Evolutionary conservation across 2,797 vertebrate species (phyloP).

Genomic region (Amniataba percoides): DNA sequence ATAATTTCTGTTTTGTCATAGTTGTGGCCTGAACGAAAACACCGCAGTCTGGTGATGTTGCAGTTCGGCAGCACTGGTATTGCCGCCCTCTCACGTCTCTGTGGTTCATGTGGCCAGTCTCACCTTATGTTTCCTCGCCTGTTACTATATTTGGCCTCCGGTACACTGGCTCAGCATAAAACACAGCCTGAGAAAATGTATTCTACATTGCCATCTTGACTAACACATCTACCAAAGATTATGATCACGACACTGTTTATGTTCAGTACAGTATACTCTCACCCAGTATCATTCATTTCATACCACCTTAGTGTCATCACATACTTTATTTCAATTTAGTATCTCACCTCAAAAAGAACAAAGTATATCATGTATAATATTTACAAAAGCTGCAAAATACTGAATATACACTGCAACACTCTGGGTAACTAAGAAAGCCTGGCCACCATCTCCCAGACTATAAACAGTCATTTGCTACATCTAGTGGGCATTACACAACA

Average conservation of each 20-base stretch:
- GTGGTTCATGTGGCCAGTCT: constrained; percentile 13
- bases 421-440: not conserved
- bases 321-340: constrained; percentile 11
- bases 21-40: constrained; percentile 10
- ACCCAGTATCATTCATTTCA: constrained; percentile 1
- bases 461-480: constrained; percentile 72
- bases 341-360: not conserved
- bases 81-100: not conserved
- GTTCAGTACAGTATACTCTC: not conserved
- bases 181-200: not conserved
- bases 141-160: constrained; percentile 26
- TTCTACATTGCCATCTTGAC: not conserved
- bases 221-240: not conserved
- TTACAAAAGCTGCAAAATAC: not conserved
- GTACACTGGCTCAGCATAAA: constrained; percentile 14
- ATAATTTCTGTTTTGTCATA: constrained; percentile 6
- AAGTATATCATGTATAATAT: not conserved
- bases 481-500: constrained; percentile 75
- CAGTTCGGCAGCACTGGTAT: not conserved
- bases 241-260: not conserved
- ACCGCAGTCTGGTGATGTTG: not conserved
- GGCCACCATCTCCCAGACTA: not conserved
- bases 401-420: not conserved
- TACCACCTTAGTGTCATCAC: not conserved
- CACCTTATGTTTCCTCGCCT: not conserved